These are phyloP conservation scores for Alligator sinensis DNA, from an alignment of 2,113 vertebrate genomes.

Conservation along the genomic window DNA sequence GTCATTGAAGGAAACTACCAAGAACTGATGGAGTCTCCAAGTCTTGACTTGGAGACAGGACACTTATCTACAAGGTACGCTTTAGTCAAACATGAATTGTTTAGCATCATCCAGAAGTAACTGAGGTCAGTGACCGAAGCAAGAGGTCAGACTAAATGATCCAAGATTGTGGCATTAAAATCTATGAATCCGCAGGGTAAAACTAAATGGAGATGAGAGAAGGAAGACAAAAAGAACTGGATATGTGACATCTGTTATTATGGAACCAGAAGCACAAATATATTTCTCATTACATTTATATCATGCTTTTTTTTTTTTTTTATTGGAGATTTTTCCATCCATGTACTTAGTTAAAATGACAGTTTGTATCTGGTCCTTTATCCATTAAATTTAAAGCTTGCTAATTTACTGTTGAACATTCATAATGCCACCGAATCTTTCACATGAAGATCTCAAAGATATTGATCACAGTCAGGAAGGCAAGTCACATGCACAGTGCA, in stretches of 20 bases:
- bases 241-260: neutral
- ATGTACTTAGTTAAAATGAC: neutral
- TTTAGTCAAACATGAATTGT: neutral
- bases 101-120: neutral
- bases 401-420: neutral
- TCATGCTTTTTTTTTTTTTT: neutral
- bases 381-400: neutral
- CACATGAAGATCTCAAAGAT: neutral
- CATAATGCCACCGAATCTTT: neutral
- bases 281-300: neutral
- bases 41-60: neutral
- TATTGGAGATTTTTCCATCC: neutral
- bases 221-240: neutral
- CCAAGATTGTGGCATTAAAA: neutral
- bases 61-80: neutral
- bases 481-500: neutral
- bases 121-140: neutral
- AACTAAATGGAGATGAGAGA: neutral
- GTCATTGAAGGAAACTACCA: neutral
- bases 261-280: neutral
- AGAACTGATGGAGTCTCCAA: neutral
- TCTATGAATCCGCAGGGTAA: neutral
- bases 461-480: neutral
- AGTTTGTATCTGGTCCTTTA: neutral
- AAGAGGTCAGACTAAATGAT: neutral